Evolutionary conservation across 2,797 vertebrate species (phyloP).

Genomic region (Parauchenoglanis ngamensis): DNA sequence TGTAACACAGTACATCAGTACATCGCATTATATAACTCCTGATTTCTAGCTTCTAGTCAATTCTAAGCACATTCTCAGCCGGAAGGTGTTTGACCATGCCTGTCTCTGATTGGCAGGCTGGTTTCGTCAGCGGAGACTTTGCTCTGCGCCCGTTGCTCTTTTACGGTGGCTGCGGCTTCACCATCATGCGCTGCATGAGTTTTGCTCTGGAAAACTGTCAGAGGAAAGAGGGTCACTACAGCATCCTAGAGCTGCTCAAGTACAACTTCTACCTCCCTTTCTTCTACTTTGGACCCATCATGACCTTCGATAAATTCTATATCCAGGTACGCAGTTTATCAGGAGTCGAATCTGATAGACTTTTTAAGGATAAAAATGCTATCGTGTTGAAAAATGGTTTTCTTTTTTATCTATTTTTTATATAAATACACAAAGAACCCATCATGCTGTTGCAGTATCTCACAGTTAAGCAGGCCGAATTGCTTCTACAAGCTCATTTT

Average conservation of each 20-base stretch:
- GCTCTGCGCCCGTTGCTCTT: conserved; percentile 90
- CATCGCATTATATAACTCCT: background rate
- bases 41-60: background rate
- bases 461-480: background rate
- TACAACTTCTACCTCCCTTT: conserved; percentile 99
- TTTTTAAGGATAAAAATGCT: background rate
- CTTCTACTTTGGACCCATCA: conserved; percentile 97
- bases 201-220: conserved; percentile 91
- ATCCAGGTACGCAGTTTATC: conserved; percentile 76
- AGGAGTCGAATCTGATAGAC: background rate
- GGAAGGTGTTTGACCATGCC: background rate
- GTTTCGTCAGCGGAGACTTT: conserved; percentile 86
- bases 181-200: conserved; percentile 93
- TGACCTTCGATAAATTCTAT: conserved; percentile 93
- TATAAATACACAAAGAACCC: background rate
- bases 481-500: background rate
- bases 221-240: conserved; percentile 85
- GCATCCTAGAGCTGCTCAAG: conserved; percentile 90
- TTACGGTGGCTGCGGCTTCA: conserved; percentile 90
- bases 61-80: background rate
- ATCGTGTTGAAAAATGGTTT: background rate
- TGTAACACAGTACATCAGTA: background rate
- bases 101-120: conserved; percentile 65
- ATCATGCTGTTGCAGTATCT: background rate
- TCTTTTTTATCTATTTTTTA: background rate